phyloP scores from a whole-genome alignment of 2,888 invertebrate genomes.

The Trilocha varians region DNA sequence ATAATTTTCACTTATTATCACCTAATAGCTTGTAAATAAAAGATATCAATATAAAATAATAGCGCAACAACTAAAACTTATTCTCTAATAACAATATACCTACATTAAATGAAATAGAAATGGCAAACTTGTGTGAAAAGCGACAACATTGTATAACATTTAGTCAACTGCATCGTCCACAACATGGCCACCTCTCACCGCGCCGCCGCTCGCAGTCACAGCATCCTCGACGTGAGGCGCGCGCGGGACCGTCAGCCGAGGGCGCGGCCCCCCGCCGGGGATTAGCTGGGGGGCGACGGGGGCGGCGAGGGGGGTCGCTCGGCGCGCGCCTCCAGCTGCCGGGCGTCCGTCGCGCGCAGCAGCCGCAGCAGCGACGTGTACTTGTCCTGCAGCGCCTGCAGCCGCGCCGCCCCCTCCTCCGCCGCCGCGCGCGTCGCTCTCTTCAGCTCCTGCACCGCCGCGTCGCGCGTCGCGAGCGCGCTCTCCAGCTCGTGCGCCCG shows the following conservation, averaged over 20 bases:
- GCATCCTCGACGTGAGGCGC: conserved; percentile 21
- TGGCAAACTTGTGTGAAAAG: too few species aligned
- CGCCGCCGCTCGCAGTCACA: too few species aligned
- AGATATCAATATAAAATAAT: too few species aligned
- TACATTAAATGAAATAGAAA: too few species aligned
- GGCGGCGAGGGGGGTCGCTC: conserved; percentile 28
- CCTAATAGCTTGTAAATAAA: too few species aligned
- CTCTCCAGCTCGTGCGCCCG: conserved; percentile 66
- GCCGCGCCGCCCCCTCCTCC: conserved; percentile 75
- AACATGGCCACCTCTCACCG: too few species aligned
- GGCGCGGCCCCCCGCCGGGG: conserved; percentile 11
- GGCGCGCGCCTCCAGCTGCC: conserved; percentile 67
- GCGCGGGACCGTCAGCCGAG: conserved; percentile 71
- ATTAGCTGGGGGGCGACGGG: conserved; percentile 8
- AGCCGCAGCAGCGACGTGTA: conserved; percentile 72
- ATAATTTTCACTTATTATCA: too few species aligned
- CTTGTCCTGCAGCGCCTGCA: conserved; percentile 73
- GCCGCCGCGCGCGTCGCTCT: conserved; percentile 64
- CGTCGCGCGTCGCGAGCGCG: conserved; percentile 38
- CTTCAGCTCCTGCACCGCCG: conserved; percentile 59
- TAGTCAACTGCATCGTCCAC: too few species aligned
- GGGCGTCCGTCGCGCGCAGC: conserved; percentile 69
- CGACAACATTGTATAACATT: too few species aligned
- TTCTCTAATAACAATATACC: too few species aligned
- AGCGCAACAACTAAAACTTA: too few species aligned